phyloP scores from a whole-genome alignment of 2,797 vertebrate species.

The Cuniculus paca region DNA sequence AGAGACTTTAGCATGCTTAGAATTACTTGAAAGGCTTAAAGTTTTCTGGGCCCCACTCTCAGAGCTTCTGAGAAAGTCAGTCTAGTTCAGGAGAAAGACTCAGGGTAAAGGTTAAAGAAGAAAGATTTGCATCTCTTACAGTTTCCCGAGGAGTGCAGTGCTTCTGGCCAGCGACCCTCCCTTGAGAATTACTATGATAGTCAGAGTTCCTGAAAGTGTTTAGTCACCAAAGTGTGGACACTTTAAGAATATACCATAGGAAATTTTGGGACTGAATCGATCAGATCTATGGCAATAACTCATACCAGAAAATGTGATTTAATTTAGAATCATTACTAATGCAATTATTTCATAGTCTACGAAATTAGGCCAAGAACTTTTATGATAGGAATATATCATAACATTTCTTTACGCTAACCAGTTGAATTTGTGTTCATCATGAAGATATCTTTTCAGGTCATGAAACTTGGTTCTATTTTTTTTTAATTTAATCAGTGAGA shows the following conservation, averaged over 20 bases:
- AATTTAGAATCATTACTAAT: not conserved
- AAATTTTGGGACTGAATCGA: not conserved
- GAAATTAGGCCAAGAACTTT: not conserved
- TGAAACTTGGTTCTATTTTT: not conserved
- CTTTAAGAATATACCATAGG: not conserved
- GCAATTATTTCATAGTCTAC: not conserved
- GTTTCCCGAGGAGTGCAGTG: not conserved
- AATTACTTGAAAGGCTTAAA: not conserved
- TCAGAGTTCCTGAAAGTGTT: not conserved
- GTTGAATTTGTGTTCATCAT: not conserved
- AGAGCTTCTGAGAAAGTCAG: not conserved
- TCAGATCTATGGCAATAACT: not conserved
- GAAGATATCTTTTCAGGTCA: not conserved
- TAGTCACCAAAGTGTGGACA: not conserved
- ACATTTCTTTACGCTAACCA: not conserved
- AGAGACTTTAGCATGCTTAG: not conserved
- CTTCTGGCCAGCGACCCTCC: too few relatives aligned
- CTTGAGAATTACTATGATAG: not conserved
- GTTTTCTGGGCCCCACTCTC: not conserved
- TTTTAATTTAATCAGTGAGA: not conserved
- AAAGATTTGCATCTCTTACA: not conserved
- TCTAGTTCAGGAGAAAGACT: not conserved
- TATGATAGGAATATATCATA: not conserved
- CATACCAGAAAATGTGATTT: not conserved
- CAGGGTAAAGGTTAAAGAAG: fast-evolving